Conservation (phyloP, 2,113 vertebrate genomes). For the Aspidoscelis tigris region DNA sequence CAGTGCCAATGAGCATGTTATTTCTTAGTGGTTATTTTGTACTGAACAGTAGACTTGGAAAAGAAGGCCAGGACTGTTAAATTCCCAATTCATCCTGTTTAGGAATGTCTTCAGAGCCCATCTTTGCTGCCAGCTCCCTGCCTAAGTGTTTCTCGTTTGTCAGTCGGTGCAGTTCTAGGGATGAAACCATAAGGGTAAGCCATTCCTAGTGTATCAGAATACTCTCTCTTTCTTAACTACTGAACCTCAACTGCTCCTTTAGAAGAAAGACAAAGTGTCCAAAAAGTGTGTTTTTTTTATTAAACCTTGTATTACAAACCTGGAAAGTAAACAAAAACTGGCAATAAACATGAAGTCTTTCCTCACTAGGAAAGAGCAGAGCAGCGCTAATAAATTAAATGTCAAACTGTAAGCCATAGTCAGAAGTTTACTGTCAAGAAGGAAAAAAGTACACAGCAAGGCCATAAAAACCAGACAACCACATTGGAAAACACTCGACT, state of each 20-base stretch:
- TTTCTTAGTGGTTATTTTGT: background rate
- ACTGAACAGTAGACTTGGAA: too few species aligned
- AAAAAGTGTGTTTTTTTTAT: slow-evolving; percentile 91
- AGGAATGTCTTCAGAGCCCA: background rate
- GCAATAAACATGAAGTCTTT: slow-evolving; percentile 95
- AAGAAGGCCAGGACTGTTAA: too few species aligned
- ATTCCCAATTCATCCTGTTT: background rate
- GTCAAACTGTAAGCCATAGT: slow-evolving; percentile 94
- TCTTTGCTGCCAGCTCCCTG: background rate
- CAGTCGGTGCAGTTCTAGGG: background rate
- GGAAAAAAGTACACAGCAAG: slow-evolving; percentile 86
- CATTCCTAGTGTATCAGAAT: background rate
- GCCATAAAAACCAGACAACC: slow-evolving; percentile 97
- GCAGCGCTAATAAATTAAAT: slow-evolving; percentile 99
- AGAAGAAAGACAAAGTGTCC: slow-evolving; percentile 82
- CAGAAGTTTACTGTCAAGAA: slow-evolving; percentile 91
- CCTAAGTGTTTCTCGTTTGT: too few species aligned
- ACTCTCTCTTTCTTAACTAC: background rate
- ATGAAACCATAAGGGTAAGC: background rate
- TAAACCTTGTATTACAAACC: slow-evolving; percentile 99
- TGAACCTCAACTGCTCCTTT: slow-evolving; percentile 59
- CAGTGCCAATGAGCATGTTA: background rate
- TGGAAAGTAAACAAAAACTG: slow-evolving; percentile 98
- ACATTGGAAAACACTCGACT: slow-evolving; percentile 94
- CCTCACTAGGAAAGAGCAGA: slow-evolving; percentile 88